Base-by-base conservation (phyloP, 2,888 invertebrate genomes). In the Graphium colonna region DNA sequence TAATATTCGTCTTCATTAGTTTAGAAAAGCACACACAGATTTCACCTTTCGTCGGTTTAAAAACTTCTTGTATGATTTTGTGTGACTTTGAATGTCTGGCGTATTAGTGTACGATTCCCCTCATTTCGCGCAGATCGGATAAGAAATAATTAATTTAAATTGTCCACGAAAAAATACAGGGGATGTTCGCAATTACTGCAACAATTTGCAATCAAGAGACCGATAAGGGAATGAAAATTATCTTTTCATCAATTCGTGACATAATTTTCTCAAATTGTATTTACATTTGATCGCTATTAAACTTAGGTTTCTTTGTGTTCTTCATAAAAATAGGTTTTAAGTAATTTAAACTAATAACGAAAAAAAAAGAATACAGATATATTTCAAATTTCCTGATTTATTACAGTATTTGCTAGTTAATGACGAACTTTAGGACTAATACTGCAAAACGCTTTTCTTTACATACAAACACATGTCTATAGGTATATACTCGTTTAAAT, bases 91-190 rank as follows among this genome's bases (percentile, higher is more conserved):
- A 51, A 43, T 44, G 38, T 31, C 13, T 47, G 41, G 16, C 18
- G 36, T 47, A 42, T 52, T 47, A 18, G 43, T 48, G 13, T 31
- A 12, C 9, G 28, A 8, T 39, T 33, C 39, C 44, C 45, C 31
- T 41, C 21, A 33, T 13, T 38, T 39, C n/a, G 18, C 9, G 17
- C 16, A 31, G 44, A 49, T 54, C 45, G 18, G 44, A 54, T 53
- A 54, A 40, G n/a, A 17, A 31, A 33, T 54, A 40, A 49, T 54
- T 49, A 54, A 45, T 40, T 54, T 54, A 40, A 49, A 49, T 54
- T 21, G 49, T 44, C 40, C 18, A 21, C 21, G 16, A 54, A 49
- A 49, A 41, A 44, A 39, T 38, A 31, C 44, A 42, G 45, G 33
- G 49, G 33, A 54, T 38, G 54, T 40, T 33, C 15, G 45, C 40